Conservation (phyloP, 2,888 invertebrate species). For the Scaptomyza cyrtandrae region DNA sequence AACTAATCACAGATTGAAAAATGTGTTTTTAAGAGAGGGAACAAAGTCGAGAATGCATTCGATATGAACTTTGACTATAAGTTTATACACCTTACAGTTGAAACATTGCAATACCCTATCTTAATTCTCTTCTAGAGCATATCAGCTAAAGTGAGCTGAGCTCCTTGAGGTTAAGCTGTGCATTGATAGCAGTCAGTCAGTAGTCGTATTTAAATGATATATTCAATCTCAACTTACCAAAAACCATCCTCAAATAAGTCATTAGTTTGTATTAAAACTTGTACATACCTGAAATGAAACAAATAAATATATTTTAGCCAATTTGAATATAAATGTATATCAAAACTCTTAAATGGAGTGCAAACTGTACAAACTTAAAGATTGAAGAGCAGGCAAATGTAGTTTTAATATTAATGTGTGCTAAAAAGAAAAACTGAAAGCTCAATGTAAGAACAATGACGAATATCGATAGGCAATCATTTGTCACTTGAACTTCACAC, state of each 20-base stretch:
- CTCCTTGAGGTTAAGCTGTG: background rate
- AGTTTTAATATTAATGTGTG: conserved; percentile 11
- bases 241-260: background rate
- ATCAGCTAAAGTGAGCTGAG: too few relatives aligned
- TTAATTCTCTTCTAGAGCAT: background rate
- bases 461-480: conserved; percentile 54
- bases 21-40: background rate
- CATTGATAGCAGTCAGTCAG: background rate
- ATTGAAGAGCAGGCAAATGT: background rate
- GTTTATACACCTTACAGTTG: background rate
- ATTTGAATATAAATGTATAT: background rate
- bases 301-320: conserved; percentile 7
- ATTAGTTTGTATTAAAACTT: background rate
- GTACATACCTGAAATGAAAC: conserved; percentile 67
- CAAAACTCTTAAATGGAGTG: background rate
- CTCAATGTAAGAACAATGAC: conserved; percentile 42
- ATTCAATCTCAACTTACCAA: conserved; percentile 16
- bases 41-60: background rate
- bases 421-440: background rate
- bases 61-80: too few relatives aligned
- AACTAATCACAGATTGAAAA: background rate
- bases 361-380: conserved; percentile 12
- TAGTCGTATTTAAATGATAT: background rate
- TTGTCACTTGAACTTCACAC: conserved; percentile 48
- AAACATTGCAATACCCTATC: background rate